Conservation (phyloP, 2,888 invertebrate species). For the Drosophila robusta region DNA sequence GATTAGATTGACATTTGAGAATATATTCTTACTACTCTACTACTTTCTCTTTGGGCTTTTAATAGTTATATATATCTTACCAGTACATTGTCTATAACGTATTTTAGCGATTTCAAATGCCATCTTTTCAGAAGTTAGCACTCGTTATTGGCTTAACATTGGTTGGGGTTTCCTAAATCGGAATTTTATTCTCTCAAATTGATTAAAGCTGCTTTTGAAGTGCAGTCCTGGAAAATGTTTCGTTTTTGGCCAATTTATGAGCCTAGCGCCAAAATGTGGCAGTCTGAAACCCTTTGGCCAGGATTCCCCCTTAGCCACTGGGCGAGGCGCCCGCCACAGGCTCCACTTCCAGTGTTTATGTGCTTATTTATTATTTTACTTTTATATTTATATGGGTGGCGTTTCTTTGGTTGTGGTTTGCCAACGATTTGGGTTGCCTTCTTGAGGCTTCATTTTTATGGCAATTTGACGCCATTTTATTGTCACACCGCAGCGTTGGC, state of each 20-base stretch:
- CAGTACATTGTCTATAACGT: no score
- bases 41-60: no score
- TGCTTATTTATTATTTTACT: conserved; percentile 79
- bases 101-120: no score
- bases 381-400: conserved; percentile 67
- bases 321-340: not conserved
- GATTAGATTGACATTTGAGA: no score
- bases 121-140: no score
- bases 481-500: conserved; percentile 75
- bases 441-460: conserved; percentile 65
- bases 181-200: conserved; percentile 6
- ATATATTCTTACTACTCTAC: no score
- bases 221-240: conserved; percentile 2
- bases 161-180: not conserved
- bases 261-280: conserved; percentile 29
- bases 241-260: conserved; percentile 51
- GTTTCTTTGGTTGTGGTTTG: conserved; percentile 53
- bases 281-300: conserved; percentile 48
- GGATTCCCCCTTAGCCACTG: conserved; percentile 14
- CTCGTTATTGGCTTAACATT: no score
- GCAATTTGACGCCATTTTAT: conserved; percentile 80
- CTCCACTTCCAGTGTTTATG: conserved; percentile 49
- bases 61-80: no score
- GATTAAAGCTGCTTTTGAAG: conserved; percentile 41
- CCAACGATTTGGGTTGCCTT: conserved; percentile 53